Base-by-base conservation (phyloP, 2,888 invertebrate genomes). In the Eupsilia transversa region DNA sequence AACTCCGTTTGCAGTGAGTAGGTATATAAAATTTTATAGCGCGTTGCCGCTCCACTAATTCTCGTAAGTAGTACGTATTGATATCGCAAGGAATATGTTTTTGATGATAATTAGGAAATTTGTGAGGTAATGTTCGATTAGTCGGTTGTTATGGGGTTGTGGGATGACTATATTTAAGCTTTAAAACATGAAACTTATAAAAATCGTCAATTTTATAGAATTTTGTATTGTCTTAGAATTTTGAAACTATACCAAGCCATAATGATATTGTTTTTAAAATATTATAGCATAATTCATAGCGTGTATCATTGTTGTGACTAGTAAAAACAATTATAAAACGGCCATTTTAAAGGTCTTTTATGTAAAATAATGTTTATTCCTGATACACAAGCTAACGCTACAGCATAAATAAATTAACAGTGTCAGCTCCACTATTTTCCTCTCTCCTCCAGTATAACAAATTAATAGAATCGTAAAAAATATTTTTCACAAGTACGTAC, bases 11-110 rank as follows among this genome's bases (percentile, higher is more conserved):
- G 61, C 65, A 60, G 38, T 54, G 52, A 67, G 38, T 67, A n/a
- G n/a, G n/a, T n/a, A n/a, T n/a, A 57, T 74, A 67, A 73, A 67
- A 63, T 78, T 63, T 78, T 78, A 74, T 74, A 57, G 67, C 57
- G 3, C 43, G 12, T 57, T 63, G n/a, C 41, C 38, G 56, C 43
- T 73, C 12, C n/a, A 63, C 23, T 78, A 23, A 33, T 67, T 38
- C 49, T 43, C 35, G 23, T 72, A 72, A 60, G 49, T 59, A 20
- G 9, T 52, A 30, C 27, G 65, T 63, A 30, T 67, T 57, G 68
- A 70, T 69, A 30, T 14, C 1, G 57, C 12, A 12, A 66, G 61
- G 43, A 59, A 57, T 30, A 38, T 59, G 38, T 33, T 46, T 65
- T 41, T 33, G 43, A 27, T 54, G 38, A 14, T 67, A 59, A 73